phyloP scores from a whole-genome alignment of 2,888 invertebrate species.

The Drosophila buzzatii region DNA sequence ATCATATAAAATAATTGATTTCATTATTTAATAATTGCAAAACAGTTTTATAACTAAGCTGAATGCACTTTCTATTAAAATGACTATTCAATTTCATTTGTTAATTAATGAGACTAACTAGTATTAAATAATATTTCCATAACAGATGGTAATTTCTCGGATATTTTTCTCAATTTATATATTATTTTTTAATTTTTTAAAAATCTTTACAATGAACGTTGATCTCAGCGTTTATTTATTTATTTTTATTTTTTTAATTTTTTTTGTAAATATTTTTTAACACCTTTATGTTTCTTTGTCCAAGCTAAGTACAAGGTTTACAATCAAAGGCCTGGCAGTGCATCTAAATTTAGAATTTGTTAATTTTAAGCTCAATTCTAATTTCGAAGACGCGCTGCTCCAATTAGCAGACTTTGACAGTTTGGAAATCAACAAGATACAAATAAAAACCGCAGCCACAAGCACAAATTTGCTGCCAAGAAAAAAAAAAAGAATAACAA shows the following conservation, averaged over 20 bases:
- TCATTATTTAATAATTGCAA: conserved; percentile 1
- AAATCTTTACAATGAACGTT: not conserved
- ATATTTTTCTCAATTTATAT: not conserved
- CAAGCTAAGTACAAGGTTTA: not conserved
- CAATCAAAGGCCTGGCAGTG: not conserved
- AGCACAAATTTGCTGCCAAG: conserved; percentile 67
- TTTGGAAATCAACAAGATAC: conserved; percentile 58
- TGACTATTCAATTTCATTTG: conserved; percentile 1
- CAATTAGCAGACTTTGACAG: conserved; percentile 71
- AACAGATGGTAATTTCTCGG: not conserved
- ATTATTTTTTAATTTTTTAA: not conserved
- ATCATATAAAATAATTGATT: not conserved
- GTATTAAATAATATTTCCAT: not conserved
- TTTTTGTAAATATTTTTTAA: not conserved
- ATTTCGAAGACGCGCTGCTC: conserved; percentile 43
- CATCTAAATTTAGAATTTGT: conserved; percentile 25
- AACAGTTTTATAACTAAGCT: conserved; percentile 5
- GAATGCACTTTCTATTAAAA: conserved; percentile 2
- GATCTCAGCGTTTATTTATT: not conserved
- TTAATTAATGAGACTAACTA: not conserved
- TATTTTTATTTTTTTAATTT: not conserved
- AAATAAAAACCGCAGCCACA: conserved; percentile 24
- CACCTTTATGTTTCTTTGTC: not conserved
- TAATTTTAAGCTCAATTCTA: conserved; percentile 22
- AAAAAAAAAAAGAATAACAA: conserved; percentile 9